A percentile compares a stretch with the other conserved stretches of the same genome.
Conservation (phyloP, 2,888 invertebrate species). For the Himalopsyche kuldschensis region DNA sequence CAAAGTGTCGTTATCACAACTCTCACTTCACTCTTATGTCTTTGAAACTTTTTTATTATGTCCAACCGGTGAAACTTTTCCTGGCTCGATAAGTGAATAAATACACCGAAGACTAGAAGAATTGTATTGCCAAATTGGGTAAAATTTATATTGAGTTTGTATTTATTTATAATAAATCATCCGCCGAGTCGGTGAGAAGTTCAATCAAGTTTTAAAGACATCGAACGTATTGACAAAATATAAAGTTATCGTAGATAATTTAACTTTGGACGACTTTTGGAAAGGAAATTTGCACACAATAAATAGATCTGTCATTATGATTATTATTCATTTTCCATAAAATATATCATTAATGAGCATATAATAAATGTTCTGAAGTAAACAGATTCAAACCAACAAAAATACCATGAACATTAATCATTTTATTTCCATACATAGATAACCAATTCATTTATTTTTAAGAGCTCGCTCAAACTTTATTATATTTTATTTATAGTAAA, state of each 20-base stretch:
- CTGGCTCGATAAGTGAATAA: neutral
- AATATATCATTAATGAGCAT: too few species aligned
- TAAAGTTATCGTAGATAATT: neutral
- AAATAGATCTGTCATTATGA: too few species aligned
- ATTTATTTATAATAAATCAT: neutral
- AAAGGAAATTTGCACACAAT: neutral
- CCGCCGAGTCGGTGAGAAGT: neutral
- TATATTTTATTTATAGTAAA: too few species aligned
- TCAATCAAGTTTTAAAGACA: neutral
- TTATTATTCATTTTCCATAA: too few species aligned
- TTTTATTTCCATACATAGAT: too few species aligned
- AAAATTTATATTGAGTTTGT: neutral
- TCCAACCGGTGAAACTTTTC: neutral
- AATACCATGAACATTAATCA: too few species aligned
- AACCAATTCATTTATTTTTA: too few species aligned
- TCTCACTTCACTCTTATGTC: neutral
- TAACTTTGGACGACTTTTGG: neutral
- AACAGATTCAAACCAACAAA: too few species aligned
- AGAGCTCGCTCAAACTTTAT: too few species aligned
- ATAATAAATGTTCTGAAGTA: too few species aligned
- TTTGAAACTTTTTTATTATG: neutral
- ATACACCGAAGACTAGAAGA: neutral
- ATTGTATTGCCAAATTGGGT: neutral
- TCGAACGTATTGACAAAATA: neutral
- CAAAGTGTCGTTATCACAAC: neutral